Evolutionary conservation across 92 coral and sea anemone species (phyloP), one percentile per base, ranked within the genome.

Genomic region (Paragorgia papillata): DNA sequence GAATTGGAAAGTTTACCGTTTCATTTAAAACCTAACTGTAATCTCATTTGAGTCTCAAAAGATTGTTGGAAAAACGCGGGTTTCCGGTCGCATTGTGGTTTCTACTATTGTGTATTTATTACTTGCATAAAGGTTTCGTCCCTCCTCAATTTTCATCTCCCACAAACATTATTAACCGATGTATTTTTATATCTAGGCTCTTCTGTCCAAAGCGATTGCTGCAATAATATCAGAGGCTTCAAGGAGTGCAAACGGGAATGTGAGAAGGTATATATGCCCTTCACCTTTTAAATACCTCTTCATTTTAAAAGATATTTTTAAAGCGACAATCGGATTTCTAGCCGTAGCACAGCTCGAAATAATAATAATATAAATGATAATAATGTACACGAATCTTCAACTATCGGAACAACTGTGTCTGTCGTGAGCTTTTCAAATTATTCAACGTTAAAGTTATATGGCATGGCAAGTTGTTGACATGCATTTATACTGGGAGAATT

Each of bases 221-320:
- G 99, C 80, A 83, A 82, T 55, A 85, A 87, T 82, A 79, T 89
- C 22, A 60, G 81, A 54, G 99, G 86, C 43, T 88, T 95, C 76
- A 75, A 74, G 63, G 89, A 88, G 81, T 95, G 99, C 89, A 83
- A 83, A 79, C 63, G 67, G 62, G 92, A 87, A 49, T 95, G 99
- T 86, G 84, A 81, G 60, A 85, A 91, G 92, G 99, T 95, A 92
- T 24, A 43, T 50, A 46, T 24, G 25, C 43, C 43, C 43, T 37
- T 12, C 12, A 12, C 43, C 12, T 37, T 37, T 37, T 4, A 37
- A 4, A 37, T 37, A 37, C 43, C 12, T 37, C 12, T 37, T 37
- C 43, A 37, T 37, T 4, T 37, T 37, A 37, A 37, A 37, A n/a
- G n/a, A n/a, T n/a, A 6, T 7, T 46, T 46, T 46, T n/a, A 6